Evolutionary conservation across 1,140 invertebrate species (phyloP).

Genomic region (Leptopilina clavipes): DNA sequence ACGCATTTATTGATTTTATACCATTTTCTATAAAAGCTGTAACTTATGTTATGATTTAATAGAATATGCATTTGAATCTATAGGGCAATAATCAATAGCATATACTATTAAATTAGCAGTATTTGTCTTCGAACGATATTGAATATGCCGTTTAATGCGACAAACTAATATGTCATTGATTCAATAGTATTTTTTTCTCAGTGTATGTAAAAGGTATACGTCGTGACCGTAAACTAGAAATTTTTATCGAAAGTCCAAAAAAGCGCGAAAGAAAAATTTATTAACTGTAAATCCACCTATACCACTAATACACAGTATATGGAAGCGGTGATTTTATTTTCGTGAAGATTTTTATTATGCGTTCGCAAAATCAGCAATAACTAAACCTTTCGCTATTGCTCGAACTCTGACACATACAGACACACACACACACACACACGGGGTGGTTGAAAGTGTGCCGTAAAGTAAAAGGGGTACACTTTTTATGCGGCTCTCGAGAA

Average conservation of each 20-base stretch:
- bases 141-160: no score
- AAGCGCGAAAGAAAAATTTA: conserved; percentile 62
- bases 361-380: conserved; percentile 62
- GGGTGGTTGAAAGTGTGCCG: conserved; percentile 29
- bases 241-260: conserved; percentile 55
- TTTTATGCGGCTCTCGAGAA: conserved; percentile 63
- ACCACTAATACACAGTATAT: not conserved
- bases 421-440: not conserved
- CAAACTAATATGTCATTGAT: no score
- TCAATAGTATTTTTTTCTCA: no score
- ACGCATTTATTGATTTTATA: no score
- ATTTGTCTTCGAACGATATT: no score
- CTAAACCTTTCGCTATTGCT: conserved; percentile 62
- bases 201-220: conserved; percentile 14
- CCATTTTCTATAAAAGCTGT: no score
- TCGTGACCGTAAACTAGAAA: conserved; percentile 54
- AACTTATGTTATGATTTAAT: no score
- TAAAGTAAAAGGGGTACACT: conserved; percentile 61
- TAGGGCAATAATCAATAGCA: no score
- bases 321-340: conserved; percentile 56
- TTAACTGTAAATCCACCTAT: conserved; percentile 63
- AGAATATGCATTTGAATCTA: no score
- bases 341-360: conserved; percentile 62
- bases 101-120: no score
- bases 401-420: not conserved